Conservation (phyloP, 2,888 invertebrate genomes). For the Ornithoptera priamus region DNA sequence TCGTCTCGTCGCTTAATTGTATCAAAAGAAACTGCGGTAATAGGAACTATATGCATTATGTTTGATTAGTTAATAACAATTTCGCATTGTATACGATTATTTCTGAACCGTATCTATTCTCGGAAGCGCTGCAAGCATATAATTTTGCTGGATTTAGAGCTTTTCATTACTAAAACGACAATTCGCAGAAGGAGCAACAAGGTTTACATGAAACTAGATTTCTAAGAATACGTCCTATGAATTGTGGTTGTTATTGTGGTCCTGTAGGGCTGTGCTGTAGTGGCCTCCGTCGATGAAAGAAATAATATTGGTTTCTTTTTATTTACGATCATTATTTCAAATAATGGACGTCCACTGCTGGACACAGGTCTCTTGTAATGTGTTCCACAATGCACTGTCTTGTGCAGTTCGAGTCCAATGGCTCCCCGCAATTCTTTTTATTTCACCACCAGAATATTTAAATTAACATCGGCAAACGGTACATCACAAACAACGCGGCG, state of each 20-base stretch:
- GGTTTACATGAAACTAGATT: constrained; percentile 40
- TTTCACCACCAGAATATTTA: no score
- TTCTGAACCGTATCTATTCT: constrained; percentile 11
- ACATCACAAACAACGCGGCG: no score
- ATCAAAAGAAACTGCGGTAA: not conserved
- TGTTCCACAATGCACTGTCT: no score
- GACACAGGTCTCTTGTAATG: no score
- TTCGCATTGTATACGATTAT: not conserved
- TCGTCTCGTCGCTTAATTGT: no score
- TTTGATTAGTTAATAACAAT: not conserved
- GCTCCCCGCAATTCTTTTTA: no score
- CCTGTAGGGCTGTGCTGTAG: not conserved
- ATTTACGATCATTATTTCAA: no score
- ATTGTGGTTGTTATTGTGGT: constrained; percentile 33
- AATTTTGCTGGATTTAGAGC: constrained; percentile 20
- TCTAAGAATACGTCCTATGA: constrained; percentile 41
- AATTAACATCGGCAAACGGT: no score
- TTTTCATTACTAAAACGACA: constrained; percentile 31
- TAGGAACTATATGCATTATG: not conserved
- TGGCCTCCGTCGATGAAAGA: not conserved
- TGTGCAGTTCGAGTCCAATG: no score
- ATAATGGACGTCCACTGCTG: no score
- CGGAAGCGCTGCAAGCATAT: constrained; percentile 6
- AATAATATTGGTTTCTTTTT: not conserved
- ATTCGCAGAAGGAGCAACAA: constrained; percentile 41